These are phyloP conservation scores for Seriola rivoliana DNA, from an alignment of 2,113 vertebrate genomes.

Conservation along the genomic window DNA sequence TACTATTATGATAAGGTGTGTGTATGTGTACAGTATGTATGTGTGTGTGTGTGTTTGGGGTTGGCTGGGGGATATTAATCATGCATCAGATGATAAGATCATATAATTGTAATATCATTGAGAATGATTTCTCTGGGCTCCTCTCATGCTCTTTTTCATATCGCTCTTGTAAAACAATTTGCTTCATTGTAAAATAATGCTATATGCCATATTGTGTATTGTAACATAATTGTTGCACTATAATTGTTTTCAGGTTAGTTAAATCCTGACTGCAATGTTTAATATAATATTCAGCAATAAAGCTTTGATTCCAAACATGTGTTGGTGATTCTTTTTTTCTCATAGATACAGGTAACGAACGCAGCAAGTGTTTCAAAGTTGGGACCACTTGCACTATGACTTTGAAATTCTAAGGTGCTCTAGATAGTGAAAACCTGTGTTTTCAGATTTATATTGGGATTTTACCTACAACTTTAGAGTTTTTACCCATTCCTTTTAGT, in stretches of 20 bases:
- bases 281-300: slow-evolving; percentile 87
- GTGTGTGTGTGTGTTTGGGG: slow-evolving; percentile 11
- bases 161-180: slow-evolving; percentile 79
- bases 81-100: slow-evolving; percentile 38
- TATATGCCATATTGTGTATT: slow-evolving; percentile 81
- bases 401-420: neutral
- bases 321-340: slow-evolving; percentile 5
- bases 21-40: slow-evolving; percentile 7
- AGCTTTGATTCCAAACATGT: slow-evolving; percentile 77
- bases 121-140: slow-evolving; percentile 57
- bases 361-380: neutral
- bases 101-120: slow-evolving; percentile 43
- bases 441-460: neutral
- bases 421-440: neutral
- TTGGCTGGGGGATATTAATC: slow-evolving; percentile 16
- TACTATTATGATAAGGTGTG: slow-evolving; percentile 42
- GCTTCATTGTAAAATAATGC: slow-evolving; percentile 82
- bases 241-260: slow-evolving; percentile 82
- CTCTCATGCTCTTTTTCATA: slow-evolving; percentile 64
- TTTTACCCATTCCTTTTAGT: neutral
- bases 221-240: slow-evolving; percentile 85
- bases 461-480: neutral
- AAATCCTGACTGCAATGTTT: slow-evolving; percentile 80
- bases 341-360: neutral
- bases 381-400: neutral